Percentiles rank a stretch among this genome's conserved stretches.
These are phyloP conservation scores for Campoletis sonorensis DNA, from an alignment of 1,140 invertebrate genomes.

Conservation along the genomic window DNA sequence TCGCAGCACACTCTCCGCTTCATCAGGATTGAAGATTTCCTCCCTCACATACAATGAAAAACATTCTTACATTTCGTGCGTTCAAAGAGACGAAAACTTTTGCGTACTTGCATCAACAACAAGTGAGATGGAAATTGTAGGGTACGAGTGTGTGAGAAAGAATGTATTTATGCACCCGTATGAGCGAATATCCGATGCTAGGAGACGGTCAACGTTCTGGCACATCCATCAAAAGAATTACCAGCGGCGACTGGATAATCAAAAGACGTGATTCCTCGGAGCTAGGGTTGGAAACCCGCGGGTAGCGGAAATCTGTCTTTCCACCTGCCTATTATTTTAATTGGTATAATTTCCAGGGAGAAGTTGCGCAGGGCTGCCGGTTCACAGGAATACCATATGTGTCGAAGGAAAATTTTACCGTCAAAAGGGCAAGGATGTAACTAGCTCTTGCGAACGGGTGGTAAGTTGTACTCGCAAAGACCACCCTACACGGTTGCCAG, in stretches of 20 bases:
- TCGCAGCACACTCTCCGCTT: background rate
- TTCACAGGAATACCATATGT: background rate
- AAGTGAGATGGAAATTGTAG: no score
- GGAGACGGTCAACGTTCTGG: background rate
- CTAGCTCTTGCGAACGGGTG: background rate
- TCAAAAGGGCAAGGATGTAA: no score
- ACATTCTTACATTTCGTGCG: background rate
- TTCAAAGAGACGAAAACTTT: background rate
- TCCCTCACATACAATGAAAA: slow-evolving; percentile 12
- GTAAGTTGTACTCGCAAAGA: background rate
- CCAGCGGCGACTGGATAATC: slow-evolving; percentile 6
- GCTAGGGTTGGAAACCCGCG: background rate
- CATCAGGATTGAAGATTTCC: slow-evolving; percentile 4
- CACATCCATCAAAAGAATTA: slow-evolving; percentile 4
- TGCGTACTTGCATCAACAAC: no score
- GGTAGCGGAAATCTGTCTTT: background rate
- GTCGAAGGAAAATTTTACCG: background rate
- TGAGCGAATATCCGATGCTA: background rate
- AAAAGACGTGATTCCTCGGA: background rate
- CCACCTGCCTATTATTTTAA: slow-evolving; percentile 2
- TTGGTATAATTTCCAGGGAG: background rate
- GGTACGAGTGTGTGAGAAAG: background rate
- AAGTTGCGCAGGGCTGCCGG: background rate
- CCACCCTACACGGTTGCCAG: background rate
- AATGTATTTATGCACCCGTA: background rate